Evolutionary conservation across 1,140 invertebrate genomes (phyloP), one percentile per base, ranked within the genome.

Genomic region (Chironomus striatipennis): DNA sequence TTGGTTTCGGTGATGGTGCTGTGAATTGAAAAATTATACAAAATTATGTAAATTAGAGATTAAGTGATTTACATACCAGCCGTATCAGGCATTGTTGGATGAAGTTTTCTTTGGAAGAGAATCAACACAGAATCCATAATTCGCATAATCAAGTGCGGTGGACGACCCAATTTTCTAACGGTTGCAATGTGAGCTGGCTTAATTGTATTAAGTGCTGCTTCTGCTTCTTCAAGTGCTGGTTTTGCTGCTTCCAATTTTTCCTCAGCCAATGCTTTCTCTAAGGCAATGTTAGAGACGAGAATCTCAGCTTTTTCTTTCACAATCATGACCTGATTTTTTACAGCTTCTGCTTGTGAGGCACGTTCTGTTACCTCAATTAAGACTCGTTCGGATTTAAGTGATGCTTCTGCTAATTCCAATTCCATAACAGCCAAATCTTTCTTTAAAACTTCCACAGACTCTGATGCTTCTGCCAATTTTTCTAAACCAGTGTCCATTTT

Each of bases 111-210:
- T 85, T 97, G 94, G 81, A 98, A 98, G 4, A 98, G 83, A 76
- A 98, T 92, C 72, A 98, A 82, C 1, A 98, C 96, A 80, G 93
- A 96, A 79, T 98, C 97, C 96, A 98, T 98, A 77, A 98, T 98
- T 77, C 96, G 87, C 96, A 98, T 98, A 78, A 98, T 98, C 0
- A 98, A 85, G 85, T 98, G 95, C 6, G 97, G 97, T 0, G 97
- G 96, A 77, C 95, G 86, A 10, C 95, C 96, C 34, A 98, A 83
- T 84, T 98, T 98, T 77, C 96, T 86, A 0, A 98, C 95, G 12
- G 96, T 98, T 9, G 96, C 95, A 79, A 98, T 98, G 82, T 98
- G 96, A 3, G 95, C 94, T 73, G 94, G 95, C 83, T 97, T 97
- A 74, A 98, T 98, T 0, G 96, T 98, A 78, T 98, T 98, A 7